Evolutionary conservation across 2,113 vertebrate species (phyloP), one percentile per base, ranked within the genome.

Genomic region (Rhineura floridana): DNA sequence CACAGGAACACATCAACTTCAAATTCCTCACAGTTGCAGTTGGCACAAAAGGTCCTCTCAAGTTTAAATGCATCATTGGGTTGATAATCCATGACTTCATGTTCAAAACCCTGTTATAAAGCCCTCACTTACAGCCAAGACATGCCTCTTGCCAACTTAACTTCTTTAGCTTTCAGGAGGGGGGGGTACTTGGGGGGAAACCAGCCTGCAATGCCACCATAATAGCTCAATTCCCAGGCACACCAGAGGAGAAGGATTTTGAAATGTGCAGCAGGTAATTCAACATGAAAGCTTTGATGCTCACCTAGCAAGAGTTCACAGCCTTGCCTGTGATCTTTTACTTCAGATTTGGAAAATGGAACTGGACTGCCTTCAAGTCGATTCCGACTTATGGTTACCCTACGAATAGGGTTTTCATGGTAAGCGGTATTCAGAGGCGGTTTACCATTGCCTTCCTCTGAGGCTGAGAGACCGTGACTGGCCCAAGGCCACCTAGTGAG

Each of bases 281-380:
- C 76, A 85, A 44, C 46, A 48, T 75, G 85, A 91, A 92, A 83
- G 36, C 81, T 81, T 86, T 93, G 89, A 88, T 46, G 62, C 84
- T 63, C 12, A 55, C 42, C 48, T 6, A n/a, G 2, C 2, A 11
- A 81, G 86, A 83, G 84, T 93, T 91, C 85, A 85, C 70, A 88
- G 36, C 81, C 91, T 39, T 84, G 88, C 87, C 95, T 91, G 92
- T 84, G 90, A 87, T 79, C 48, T 78, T 88, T 81, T 79, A 91
- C 77, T 94, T 93, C 93, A 88, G 80, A 88, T 83, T n/a, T n/a
- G n/a, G n/a, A n/a, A n/a, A n/a, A n/a, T n/a, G n/a, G n/a, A n/a
- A n/a, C n/a, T n/a, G n/a, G n/a, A n/a, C n/a, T n/a, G n/a, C n/a
- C n/a, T n/a, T n/a, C n/a, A n/a, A n/a, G n/a, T n/a, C n/a, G n/a